Base-by-base conservation (phyloP, 2,888 invertebrate genomes). In the Agrilus mali region DNA sequence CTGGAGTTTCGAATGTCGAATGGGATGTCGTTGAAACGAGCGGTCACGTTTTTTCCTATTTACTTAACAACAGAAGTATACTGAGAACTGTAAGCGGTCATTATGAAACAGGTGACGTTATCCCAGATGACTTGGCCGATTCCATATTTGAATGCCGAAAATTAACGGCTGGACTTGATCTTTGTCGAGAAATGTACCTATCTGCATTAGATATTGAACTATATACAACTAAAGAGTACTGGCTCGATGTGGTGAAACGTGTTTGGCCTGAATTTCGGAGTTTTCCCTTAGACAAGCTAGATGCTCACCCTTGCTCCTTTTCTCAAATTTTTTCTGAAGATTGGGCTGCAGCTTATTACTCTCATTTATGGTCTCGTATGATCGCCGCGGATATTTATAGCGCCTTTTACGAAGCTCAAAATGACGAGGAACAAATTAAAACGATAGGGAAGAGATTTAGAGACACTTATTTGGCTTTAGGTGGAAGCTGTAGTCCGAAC, bases 1-100 rank as follows among this genome's bases (percentile, higher is more conserved):
- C 90, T 3, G 94, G 94, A 1, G 67, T 86, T 16, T 82, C 82
- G 0, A 88, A 87, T 61, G 77, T 95, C 1, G 96, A 96, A 69
- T 93, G 92, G 90, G 97, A 97, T 65, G 86, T 89, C 1, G 82
- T 86, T 0, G 83, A 86, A 59, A 78, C 92, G 1, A 82, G 85
- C 47, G 82, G 87, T 1, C 75, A 86, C 54, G 86, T 96, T 42
- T 76, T 96, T 77, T 72, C 76, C 0, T 81, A 84, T 59, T 90
- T 88, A 80, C 65, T 89, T 7, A 80, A 79, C 50, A 80, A 86
- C 53, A 69, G 72, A 54, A 65, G 71, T 2, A 60, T 80, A 31
- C 54, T 66, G 2, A 64, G 70, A 38, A 64, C 60, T 37, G 74
- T 94, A 40, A 84, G 86, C 38, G 73, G 78, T 2, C 92, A 95